Base-by-base conservation (phyloP, 2,888 invertebrate species). In the Malachius bipustulatus region DNA sequence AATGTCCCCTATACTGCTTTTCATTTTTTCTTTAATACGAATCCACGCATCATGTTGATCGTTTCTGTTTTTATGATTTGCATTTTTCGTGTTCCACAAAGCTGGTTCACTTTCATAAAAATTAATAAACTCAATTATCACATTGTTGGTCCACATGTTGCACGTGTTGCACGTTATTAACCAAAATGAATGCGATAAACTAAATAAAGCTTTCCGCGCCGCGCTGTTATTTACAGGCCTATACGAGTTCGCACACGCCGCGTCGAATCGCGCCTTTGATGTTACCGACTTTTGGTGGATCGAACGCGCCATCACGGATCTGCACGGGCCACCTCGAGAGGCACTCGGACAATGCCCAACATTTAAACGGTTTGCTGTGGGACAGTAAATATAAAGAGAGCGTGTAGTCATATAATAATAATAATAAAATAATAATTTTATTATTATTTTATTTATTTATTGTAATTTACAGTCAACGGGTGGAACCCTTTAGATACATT, bases 21-120 rank as follows among this genome's bases (percentile, higher is more conserved):
- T 40, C 16, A 30, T 12, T 37, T 40, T 39, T 9, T n/a, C 4
- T 19, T 36, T 9, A 8, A 36, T 37, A 10, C 37, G 10, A 14
- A 1, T 26, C 37, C 37, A 36, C 14, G 37, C 37, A 39, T 39
- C 39, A 14, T 40, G 28, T 14, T n/a, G 10, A n/a, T 26, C 32
- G 10, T 33, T 32, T 26, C 26, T 32, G 16, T 39, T 34, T 40
- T 39, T 39, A 11, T 40, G 39, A 8, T 13, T 30, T 13, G 32
- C 31, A 40, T 14, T 10, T 40, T 33, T 39, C 2, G 38, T 10
- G 14, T 40, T 30, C 37, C 37, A 30, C 9, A 35, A 14, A 32
- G 32, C 35, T 34, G 35, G 35, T 33, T 35, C 32, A 13, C 10
- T 35, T 31, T 35, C 32, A 33, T 35, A 35, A n/a, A 34, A 31